Conservation (phyloP, 1,140 invertebrate species). For the Daktulosphaira vitifoliae region DNA sequence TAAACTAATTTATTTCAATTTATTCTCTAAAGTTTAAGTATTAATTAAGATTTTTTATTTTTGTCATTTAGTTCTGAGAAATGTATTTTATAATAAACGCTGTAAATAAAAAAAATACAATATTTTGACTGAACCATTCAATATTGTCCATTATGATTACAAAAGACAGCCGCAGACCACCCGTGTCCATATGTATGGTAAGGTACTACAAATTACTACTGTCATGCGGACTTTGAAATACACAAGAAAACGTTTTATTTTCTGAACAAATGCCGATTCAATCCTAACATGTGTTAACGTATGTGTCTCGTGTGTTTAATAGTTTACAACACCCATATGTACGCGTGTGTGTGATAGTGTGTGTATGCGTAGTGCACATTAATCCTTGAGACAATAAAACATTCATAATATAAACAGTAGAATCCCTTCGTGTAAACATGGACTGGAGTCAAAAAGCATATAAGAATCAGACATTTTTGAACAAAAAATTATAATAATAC, state of each 20-base stretch:
- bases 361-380: not conserved
- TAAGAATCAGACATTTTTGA: not conserved
- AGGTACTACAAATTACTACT: not conserved
- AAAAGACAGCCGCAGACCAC: conserved; percentile 3
- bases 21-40: too few relatives aligned
- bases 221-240: conserved; percentile 28
- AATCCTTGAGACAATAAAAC: conserved; percentile 16
- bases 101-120: too few relatives aligned
- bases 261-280: conserved; percentile 18
- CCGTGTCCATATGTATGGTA: conserved; percentile 2
- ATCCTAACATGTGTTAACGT: conserved; percentile 25
- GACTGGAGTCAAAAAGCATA: conserved; percentile 20
- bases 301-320: conserved; percentile 5
- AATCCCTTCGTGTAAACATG: conserved; percentile 29
- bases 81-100: too few relatives aligned
- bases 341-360: not conserved
- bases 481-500: too few relatives aligned
- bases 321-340: conserved; percentile 7
- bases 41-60: too few relatives aligned
- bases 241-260: conserved; percentile 21
- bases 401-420: conserved; percentile 10
- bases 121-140: too few relatives aligned
- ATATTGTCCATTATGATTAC: too few relatives aligned
- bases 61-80: too few relatives aligned
- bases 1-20: too few relatives aligned